A percentile compares a stretch with the other conserved stretches of the same genome.
Conservation (phyloP, 2,888 invertebrate genomes). For the Clanis bilineata region DNA sequence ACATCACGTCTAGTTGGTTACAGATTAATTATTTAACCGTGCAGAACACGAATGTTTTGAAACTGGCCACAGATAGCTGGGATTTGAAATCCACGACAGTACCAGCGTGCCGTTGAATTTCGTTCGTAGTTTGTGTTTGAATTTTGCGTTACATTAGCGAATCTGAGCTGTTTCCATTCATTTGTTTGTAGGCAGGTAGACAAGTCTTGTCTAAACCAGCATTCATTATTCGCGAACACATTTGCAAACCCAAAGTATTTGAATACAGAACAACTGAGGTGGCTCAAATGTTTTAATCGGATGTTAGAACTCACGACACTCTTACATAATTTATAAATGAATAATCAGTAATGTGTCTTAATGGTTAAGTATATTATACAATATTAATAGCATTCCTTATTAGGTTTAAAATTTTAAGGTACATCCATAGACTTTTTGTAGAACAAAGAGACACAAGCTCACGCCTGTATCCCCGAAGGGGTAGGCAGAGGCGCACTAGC, state of each 20-base stretch:
- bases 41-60: slow-evolving; percentile 6
- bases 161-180: neutral
- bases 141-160: slow-evolving; percentile 1
- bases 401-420: no score
- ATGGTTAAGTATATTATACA: no score
- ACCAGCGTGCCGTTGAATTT: neutral
- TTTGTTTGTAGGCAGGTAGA: neutral
- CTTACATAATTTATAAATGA: neutral
- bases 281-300: neutral
- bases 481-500: no score
- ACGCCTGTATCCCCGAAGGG: no score
- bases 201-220: neutral
- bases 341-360: no score
- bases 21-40: slow-evolving; percentile 12
- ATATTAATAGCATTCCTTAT: no score
- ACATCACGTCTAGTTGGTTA: slow-evolving; percentile 11
- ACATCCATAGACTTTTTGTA: no score
- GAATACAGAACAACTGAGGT: neutral
- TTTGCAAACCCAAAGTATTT: neutral
- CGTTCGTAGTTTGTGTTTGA: neutral
- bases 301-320: neutral
- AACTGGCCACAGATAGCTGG: slow-evolving; percentile 4
- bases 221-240: neutral
- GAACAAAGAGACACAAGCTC: no score
- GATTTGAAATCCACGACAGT: slow-evolving; percentile 5